Base-by-base conservation (phyloP, 2,113 vertebrate genomes). In the Triplophysa tibetana region DNA sequence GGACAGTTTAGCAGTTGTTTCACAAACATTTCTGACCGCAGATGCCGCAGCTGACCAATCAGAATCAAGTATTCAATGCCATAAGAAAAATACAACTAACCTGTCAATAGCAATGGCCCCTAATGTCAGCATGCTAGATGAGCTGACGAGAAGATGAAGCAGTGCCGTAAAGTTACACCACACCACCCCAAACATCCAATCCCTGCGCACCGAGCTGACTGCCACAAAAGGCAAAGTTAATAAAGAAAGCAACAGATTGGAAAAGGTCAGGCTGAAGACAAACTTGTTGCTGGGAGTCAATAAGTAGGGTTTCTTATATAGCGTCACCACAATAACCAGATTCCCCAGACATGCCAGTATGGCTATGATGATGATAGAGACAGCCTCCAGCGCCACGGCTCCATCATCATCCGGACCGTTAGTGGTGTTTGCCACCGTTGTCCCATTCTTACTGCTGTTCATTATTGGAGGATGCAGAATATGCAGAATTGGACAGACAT, bases 281-380 rank as follows among this genome's bases (percentile, higher is more conserved):
- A 99, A 98, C 91, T 98, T 98, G 93, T 99, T 99, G 93, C 98
- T 99, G 83, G 98, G 92, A 0, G 98, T 99, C 85, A 99, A 95
- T 64, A 99, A 94, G 84, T 99, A 98, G 0, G 98, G 95, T 86
- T 95, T 95, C 86, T 94, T 94, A 79, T 99, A 99, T 1, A 99
- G 92, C 11, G 97, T 98, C 26, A 90, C 80, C 9, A 97, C 97
- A 0, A 99, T 91, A 82, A 98, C 85, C 77, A 98, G 89, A 92
- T 99, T 99, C 79, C 97, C 96, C 89, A 99, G 86, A 86, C 95
- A 97, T 84, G 96, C 95, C 0, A 95, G 91, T 50, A 97, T 88
- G 4, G 95, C 92, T 85, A 99, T 96, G 89, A 95, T 77, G 0
- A 97, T 91, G 23, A 99, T 96, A 82, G 95, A 93, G 52, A 96